Base-by-base conservation (phyloP, 2,888 invertebrate genomes). In the Cheilosia variabilis region DNA sequence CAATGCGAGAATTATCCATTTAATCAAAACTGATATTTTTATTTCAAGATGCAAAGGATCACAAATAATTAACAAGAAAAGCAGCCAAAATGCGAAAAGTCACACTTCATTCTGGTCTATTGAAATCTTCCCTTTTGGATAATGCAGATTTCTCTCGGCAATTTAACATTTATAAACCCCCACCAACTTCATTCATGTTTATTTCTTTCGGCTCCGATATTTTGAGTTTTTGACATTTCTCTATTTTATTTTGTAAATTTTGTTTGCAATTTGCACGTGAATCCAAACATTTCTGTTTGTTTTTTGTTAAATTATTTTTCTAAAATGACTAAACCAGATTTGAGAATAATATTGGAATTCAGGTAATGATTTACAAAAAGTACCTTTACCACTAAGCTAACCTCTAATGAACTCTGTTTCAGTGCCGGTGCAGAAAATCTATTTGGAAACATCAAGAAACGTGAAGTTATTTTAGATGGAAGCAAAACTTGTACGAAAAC, bases 371-470 rank as follows among this genome's bases (percentile, higher is more conserved):
- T 31, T 4, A 3, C 22, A 9, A 2, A 1, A 4, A 15, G 13
- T 3, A n/a, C 6, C 0, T 24, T 41, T 15, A 13, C 6, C 4
- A 22, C 53, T 13, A 7, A 22, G 13, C 6, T 27, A 37, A 52
- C 7, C 88, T 89, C 0, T 6, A 22, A 82, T 92, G 66, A 91
- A 90, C 87, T 69, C 72, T 91, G 91, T 90, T 95, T 92, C 89
- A 96, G 97, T 52, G 98, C 98, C 15, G 98, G 98, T 2, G 97
- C 98, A 0, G 98, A 98, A 91, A 91, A 97, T n/a, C 92, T 98
- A 1, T 97, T 98, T 91, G 96, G 96, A 87, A 97, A 96, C 89
- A 94, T 95, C 66, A 97, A 97, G 90, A 94, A 93, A 69, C 94
- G 96, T 62, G 93, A 95, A 76, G 91, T 97, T 0, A 92, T 93